phyloP scores from a whole-genome alignment of 2,888 invertebrate species.

The Smittia sp. region DNA sequence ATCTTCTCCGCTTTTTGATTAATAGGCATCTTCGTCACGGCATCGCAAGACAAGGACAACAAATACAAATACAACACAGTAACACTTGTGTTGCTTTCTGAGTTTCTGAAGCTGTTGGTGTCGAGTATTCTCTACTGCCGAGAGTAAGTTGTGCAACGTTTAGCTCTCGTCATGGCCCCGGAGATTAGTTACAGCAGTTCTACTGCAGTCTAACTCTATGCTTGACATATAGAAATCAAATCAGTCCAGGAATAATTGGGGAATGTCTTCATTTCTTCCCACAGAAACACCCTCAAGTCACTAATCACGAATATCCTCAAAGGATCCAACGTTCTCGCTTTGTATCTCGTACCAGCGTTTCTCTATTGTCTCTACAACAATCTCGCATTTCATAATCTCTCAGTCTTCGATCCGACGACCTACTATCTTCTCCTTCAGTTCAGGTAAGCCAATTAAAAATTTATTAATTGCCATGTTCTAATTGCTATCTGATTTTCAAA shows the following conservation, averaged over 20 bases:
- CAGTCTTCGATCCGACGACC: slow-evolving; percentile 90
- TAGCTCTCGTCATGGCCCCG: no score
- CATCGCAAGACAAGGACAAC: slow-evolving; percentile 78
- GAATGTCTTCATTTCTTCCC: no score
- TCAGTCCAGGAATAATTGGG: not conserved
- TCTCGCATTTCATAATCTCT: slow-evolving; percentile 84
- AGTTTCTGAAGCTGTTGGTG: slow-evolving; percentile 76
- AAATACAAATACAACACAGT: slow-evolving; percentile 84
- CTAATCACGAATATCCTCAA: slow-evolving; percentile 59
- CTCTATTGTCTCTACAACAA: slow-evolving; percentile 94
- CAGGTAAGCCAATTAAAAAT: no score
- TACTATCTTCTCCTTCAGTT: slow-evolving; percentile 82
- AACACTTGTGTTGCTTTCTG: slow-evolving; percentile 83
- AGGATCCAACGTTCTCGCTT: slow-evolving; percentile 65
- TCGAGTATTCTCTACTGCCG: slow-evolving; percentile 69
- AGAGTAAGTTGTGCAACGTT: slow-evolving; percentile 55
- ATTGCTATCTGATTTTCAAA: slow-evolving; percentile 86
- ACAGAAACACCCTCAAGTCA: slow-evolving; percentile 60
- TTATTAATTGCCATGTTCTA: slow-evolving; percentile 89
- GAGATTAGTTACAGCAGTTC: no score
- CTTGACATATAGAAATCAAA: not conserved
- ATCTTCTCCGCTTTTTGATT: slow-evolving; percentile 49
- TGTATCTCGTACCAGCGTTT: slow-evolving; percentile 88
- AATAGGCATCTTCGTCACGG: slow-evolving; percentile 87
- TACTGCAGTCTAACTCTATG: no score